These are phyloP conservation scores for Sminthurides aquaticus DNA, from an alignment of 2,888 invertebrate genomes.

Conservation along the genomic window DNA sequence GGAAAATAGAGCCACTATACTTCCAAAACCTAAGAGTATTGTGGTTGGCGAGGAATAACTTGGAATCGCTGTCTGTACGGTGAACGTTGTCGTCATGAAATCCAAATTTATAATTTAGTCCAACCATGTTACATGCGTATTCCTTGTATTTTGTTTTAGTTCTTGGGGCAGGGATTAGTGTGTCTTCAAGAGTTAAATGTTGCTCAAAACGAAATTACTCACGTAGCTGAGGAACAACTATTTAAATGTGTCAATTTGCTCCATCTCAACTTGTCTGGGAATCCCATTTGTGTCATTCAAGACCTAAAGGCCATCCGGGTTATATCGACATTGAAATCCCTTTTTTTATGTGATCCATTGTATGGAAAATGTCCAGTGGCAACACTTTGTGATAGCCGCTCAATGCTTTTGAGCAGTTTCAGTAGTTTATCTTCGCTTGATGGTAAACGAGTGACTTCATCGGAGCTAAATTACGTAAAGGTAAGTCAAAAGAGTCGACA, in stretches of 20 bases:
- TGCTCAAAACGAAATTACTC: constrained; percentile 37
- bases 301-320: constrained; percentile 36
- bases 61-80: constrained; percentile 34
- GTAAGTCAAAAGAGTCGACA: not conserved
- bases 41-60: constrained; percentile 37
- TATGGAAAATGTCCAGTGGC: constrained; percentile 42
- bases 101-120: not conserved
- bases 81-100: not conserved
- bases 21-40: constrained; percentile 35
- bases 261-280: constrained; percentile 38
- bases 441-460: constrained; percentile 31
- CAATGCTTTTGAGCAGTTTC: constrained; percentile 31
- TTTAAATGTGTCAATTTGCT: constrained; percentile 35
- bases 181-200: constrained; percentile 37
- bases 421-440: constrained; percentile 31
- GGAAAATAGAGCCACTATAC: constrained; percentile 34
- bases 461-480: constrained; percentile 22
- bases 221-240: constrained; percentile 32
- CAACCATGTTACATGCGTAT: too few species aligned
- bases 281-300: constrained; percentile 39
- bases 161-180: constrained; percentile 38
- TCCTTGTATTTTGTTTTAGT: constrained; percentile 25
- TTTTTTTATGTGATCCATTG: constrained; percentile 32
- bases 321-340: constrained; percentile 24
- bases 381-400: constrained; percentile 34